These are phyloP conservation scores for Psococerastis gibbosa DNA, from an alignment of 2,888 invertebrate genomes.

Conservation along the genomic window DNA sequence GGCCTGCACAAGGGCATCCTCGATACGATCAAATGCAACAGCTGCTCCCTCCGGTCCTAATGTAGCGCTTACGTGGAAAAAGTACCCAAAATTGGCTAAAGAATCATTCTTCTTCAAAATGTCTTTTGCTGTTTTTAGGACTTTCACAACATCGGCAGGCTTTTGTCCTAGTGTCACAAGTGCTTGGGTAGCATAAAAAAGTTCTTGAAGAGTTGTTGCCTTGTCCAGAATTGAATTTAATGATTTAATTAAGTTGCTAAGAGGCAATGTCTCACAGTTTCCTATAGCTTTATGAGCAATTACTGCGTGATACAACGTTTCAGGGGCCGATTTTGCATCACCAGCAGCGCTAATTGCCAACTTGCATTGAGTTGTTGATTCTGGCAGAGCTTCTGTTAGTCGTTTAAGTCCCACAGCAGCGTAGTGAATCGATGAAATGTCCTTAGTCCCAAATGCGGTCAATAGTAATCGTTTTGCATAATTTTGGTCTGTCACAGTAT, in stretches of 20 bases:
- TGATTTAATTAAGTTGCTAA: constrained; percentile 26
- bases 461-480: constrained; percentile 19
- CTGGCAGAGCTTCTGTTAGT: constrained; percentile 38
- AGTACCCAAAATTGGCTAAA: constrained; percentile 55
- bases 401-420: constrained; percentile 51
- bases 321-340: constrained; percentile 25
- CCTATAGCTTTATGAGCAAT: constrained; percentile 39
- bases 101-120: constrained; percentile 72
- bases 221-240: neutral
- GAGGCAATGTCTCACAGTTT: constrained; percentile 33
- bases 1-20: constrained; percentile 85
- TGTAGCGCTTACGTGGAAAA: constrained; percentile 62
- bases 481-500: constrained; percentile 18
- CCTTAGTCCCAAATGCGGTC: constrained; percentile 24
- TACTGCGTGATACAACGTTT: constrained; percentile 41
- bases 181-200: constrained; percentile 55
- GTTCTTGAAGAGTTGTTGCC: constrained; percentile 39
- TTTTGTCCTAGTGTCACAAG: constrained; percentile 45
- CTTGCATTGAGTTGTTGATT: constrained; percentile 32
- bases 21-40: constrained; percentile 54
- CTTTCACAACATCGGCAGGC: constrained; percentile 41
- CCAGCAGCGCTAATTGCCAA: constrained; percentile 24
- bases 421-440: constrained; percentile 48
- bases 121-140: constrained; percentile 51
- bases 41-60: constrained; percentile 43